phyloP scores from a whole-genome alignment of 2,797 vertebrate genomes.

The Acipenser ruthenus region DNA sequence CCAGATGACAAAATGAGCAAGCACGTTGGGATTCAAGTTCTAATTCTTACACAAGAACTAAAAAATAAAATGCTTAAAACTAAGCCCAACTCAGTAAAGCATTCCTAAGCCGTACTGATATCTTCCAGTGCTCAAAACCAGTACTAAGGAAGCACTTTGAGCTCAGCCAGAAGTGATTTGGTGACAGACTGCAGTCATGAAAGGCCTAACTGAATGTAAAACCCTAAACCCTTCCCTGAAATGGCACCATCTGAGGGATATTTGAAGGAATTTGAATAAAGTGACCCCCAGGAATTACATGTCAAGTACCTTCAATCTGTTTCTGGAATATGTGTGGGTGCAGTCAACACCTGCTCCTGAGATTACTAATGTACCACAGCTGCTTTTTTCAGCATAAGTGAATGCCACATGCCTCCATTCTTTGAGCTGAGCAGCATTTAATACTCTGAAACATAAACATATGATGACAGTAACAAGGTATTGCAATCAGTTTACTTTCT shows the following conservation, averaged over 20 bases:
- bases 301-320: slow-evolving; percentile 31
- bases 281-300: slow-evolving; percentile 26
- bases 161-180: slow-evolving; percentile 16
- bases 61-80: too few relatives aligned
- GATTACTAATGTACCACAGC: slow-evolving; percentile 20
- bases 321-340: slow-evolving; percentile 32
- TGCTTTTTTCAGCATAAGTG: slow-evolving; percentile 9
- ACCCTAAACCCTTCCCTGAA: slow-evolving; percentile 29
- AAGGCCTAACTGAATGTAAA: slow-evolving; percentile 26
- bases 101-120: background rate
- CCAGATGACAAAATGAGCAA: background rate
- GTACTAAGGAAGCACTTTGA: slow-evolving; percentile 5
- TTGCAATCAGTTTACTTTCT: slow-evolving; percentile 13
- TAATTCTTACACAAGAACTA: background rate
- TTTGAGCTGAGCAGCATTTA: slow-evolving; percentile 3
- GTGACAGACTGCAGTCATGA: slow-evolving; percentile 26
- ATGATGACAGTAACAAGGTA: slow-evolving; percentile 12
- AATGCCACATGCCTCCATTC: background rate
- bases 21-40: background rate
- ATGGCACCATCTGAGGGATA: slow-evolving; percentile 38
- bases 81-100: background rate
- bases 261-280: slow-evolving; percentile 34
- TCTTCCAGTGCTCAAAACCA: slow-evolving; percentile 1
- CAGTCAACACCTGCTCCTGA: slow-evolving; percentile 30
- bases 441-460: slow-evolving; percentile 1